These are phyloP conservation scores for Prosapia bicincta DNA, from an alignment of 2,888 invertebrate species.

Conservation along the genomic window DNA sequence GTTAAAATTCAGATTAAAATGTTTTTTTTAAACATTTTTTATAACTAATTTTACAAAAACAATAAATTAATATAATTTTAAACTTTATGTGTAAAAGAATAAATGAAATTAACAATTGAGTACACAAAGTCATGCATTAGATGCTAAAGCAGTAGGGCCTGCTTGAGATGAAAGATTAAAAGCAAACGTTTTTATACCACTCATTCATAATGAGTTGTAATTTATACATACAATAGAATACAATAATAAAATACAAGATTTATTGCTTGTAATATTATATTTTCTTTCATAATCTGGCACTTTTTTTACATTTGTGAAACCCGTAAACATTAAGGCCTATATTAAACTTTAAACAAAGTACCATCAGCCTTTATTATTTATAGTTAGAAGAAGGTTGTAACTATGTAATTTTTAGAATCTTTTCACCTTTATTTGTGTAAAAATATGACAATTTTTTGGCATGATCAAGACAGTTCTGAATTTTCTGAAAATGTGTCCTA, in stretches of 20 bases:
- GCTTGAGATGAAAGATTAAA: not conserved
- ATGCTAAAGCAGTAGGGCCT: not conserved
- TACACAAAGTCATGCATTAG: not conserved
- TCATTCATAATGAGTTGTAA: constrained; percentile 14
- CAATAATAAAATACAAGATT: not conserved
- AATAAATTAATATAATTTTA: constrained; percentile 4
- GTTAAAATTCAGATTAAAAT: not conserved
- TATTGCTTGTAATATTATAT: not conserved
- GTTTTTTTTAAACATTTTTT: not conserved
- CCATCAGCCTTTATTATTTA: not conserved
- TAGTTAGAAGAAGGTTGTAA: not conserved
- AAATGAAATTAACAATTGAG: too few species aligned
- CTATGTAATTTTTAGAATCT: not conserved
- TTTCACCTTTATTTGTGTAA: not conserved
- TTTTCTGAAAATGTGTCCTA: too few species aligned
- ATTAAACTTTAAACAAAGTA: not conserved
- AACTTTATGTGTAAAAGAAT: too few species aligned
- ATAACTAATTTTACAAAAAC: not conserved
- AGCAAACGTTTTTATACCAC: not conserved
- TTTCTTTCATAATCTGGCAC: not conserved
- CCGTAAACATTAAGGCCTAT: not conserved
- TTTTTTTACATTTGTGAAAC: not conserved
- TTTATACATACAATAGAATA: not conserved
- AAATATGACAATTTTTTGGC: too few species aligned
- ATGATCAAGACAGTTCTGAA: too few species aligned